Evolutionary conservation across 1,140 invertebrate genomes (phyloP), one percentile per base, ranked within the genome.

Genomic region (Aphelenchoides avenae): DNA sequence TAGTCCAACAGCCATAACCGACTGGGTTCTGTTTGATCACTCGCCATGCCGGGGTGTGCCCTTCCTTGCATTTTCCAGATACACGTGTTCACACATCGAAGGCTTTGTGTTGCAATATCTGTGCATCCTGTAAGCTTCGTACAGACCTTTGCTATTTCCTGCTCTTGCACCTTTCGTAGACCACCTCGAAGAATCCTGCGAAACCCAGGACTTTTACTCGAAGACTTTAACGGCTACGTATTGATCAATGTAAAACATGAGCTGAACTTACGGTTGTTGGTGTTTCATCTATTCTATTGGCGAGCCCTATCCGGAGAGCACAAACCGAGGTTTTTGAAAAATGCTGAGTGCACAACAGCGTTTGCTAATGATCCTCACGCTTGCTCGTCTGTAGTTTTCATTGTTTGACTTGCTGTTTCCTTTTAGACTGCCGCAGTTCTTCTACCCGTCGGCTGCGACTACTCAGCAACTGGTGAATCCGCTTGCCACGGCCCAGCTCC

Each of bases 361-460:
- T 7, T 3, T 22, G 24, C 15, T 2, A 46, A 40, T 46, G 22
- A 2, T 26, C 15, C 15, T 33, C 22, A 15, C 11, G 13, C 13
- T n/a, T 44, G 5, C 22, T 46, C 15, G 3, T 41, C 6, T 15
- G 18, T 34, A 24, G 20, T 20, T n/a, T 31, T 18, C n/a, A 48
- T 29, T 13, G 13, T 3, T 11, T 31, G 3, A 15, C 5, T 33
- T n/a, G n/a, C 24, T 1, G 22, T 51, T n/a, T 1, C 4, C 2
- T 58, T 58, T 58, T 30, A 58, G 56, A 5, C 22, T 58, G 11
- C 56, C 56, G 18, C 33, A 62, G 33, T 36, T 58, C 15, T 58
- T 52, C 51, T 52, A 54, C 46, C n/a, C 51, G 18, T 26, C 46
- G 22, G 51, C 51, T 15, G n/a, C 51, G n/a, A 15, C n/a, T 18